A percentile compares a stretch with the other conserved stretches of the same genome.
Conservation (phyloP, 2,888 invertebrate species). For the Colletes collaris region DNA sequence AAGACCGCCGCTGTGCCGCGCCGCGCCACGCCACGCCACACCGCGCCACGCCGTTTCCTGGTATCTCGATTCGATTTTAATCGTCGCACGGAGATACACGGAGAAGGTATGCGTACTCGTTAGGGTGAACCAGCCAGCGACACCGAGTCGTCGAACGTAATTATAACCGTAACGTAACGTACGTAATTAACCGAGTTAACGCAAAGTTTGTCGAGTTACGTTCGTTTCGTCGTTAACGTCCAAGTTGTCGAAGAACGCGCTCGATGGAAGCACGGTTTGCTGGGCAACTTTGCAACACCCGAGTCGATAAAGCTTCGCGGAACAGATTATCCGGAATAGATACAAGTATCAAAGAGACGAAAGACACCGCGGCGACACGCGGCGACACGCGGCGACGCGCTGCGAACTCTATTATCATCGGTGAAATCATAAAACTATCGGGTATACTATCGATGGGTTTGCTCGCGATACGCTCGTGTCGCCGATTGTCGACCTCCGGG, state of each 20-base stretch:
- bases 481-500: background rate
- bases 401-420: slow-evolving; percentile 36
- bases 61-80: slow-evolving; percentile 32
- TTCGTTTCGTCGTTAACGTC: slow-evolving; percentile 24
- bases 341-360: slow-evolving; percentile 15
- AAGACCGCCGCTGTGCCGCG: background rate
- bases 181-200: slow-evolving; percentile 27
- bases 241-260: background rate
- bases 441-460: background rate
- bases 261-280: background rate
- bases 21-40: background rate
- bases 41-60: slow-evolving; percentile 15
- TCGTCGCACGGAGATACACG: slow-evolving; percentile 20
- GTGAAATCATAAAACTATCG: slow-evolving; percentile 18
- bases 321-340: background rate
- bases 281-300: slow-evolving; percentile 2
- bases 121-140: slow-evolving; percentile 6
- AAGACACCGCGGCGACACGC: slow-evolving; percentile 20
- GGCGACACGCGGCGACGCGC: slow-evolving; percentile 8
- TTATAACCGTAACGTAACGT: slow-evolving; percentile 19
- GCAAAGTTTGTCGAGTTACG: slow-evolving; percentile 21
- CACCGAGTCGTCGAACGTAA: slow-evolving; percentile 33
- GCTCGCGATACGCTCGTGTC: background rate
- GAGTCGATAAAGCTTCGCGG: slow-evolving; percentile 2
- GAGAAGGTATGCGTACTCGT: slow-evolving; percentile 3